Conservation (phyloP, 2,888 invertebrate genomes). For the Mycalesis mineus region DNA sequence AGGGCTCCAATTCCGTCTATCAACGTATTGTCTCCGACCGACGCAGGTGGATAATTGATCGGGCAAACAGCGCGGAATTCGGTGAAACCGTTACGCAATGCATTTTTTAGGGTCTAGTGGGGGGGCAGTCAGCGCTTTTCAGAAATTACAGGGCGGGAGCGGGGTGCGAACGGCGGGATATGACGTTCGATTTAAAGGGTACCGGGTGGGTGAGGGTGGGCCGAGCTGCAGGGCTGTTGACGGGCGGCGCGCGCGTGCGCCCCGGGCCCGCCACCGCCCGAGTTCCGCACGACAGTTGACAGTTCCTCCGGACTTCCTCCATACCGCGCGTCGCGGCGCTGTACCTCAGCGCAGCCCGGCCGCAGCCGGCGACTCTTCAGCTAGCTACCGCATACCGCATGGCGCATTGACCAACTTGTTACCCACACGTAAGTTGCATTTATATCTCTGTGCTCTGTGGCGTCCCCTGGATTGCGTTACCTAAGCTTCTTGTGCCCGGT, state of each 20-base stretch:
- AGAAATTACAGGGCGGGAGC: slow-evolving; percentile 63
- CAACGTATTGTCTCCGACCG: slow-evolving; percentile 39
- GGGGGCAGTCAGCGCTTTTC: slow-evolving; percentile 74
- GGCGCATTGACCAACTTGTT: slow-evolving; percentile 53
- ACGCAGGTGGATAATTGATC: slow-evolving; percentile 72
- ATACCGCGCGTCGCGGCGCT: slow-evolving; percentile 69
- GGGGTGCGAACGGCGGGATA: slow-evolving; percentile 67
- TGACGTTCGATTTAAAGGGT: slow-evolving; percentile 78
- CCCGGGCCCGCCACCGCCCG: slow-evolving; percentile 69
- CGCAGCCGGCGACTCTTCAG: slow-evolving; percentile 29
- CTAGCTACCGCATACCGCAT: slow-evolving; percentile 45
- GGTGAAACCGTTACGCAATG: slow-evolving; percentile 76
- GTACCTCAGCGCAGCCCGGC: slow-evolving; percentile 37
- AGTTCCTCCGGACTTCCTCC: slow-evolving; percentile 79
- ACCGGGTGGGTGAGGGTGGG: slow-evolving; percentile 43
- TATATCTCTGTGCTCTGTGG: slow-evolving; percentile 16
- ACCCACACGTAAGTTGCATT: slow-evolving; percentile 53
- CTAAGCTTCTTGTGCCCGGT: neutral
- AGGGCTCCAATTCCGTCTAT: slow-evolving; percentile 31
- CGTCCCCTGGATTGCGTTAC: slow-evolving; percentile 9
- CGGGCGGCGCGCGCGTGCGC: slow-evolving; percentile 78
- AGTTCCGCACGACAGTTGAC: slow-evolving; percentile 81
- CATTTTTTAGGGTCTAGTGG: slow-evolving; percentile 74
- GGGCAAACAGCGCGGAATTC: slow-evolving; percentile 65
- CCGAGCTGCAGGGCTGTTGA: slow-evolving; percentile 74